phyloP scores from a whole-genome alignment of 2,113 vertebrate species.

The Myiagra hebetior region DNA sequence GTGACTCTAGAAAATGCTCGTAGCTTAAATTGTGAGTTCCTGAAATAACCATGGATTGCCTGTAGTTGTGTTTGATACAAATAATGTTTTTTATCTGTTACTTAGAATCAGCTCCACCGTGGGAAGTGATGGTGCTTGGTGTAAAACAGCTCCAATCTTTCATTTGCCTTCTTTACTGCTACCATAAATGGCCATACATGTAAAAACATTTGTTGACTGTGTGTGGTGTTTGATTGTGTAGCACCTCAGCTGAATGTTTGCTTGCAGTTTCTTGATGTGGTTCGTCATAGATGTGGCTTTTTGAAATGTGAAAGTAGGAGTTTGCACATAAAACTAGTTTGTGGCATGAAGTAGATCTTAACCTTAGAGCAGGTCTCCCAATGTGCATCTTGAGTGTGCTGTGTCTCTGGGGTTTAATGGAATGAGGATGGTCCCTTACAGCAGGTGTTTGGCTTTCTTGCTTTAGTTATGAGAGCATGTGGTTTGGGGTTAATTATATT shows the following conservation, averaged over 20 bases:
- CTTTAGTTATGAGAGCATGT: not conserved
- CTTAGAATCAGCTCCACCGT: not conserved
- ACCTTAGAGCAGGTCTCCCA: not conserved
- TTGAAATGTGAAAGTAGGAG: conserved; percentile 22
- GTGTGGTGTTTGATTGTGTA: not conserved
- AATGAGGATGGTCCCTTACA: not conserved
- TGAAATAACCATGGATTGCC: accelerated
- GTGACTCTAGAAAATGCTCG: not conserved
- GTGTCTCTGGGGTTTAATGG: not conserved
- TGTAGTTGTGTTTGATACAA: not conserved
- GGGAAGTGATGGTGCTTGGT: not conserved
- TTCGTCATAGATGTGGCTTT: conserved; percentile 65
- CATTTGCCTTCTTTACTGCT: not conserved
- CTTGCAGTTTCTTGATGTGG: conserved; percentile 69
- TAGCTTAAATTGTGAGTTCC: not conserved
- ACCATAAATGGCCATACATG: conserved; percentile 36
- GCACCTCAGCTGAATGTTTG: conserved; percentile 53
- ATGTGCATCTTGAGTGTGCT: not conserved
- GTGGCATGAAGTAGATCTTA: not conserved
- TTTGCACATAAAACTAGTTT: conserved; percentile 22
- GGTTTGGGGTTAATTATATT: not conserved
- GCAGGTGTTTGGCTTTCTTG: not conserved
- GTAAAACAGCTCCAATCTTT: not conserved
- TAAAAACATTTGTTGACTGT: not conserved
- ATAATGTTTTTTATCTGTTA: not conserved